These are phyloP conservation scores for Spermophilus dauricus DNA, from an alignment of 2,113 vertebrate genomes.

Conservation along the genomic window DNA sequence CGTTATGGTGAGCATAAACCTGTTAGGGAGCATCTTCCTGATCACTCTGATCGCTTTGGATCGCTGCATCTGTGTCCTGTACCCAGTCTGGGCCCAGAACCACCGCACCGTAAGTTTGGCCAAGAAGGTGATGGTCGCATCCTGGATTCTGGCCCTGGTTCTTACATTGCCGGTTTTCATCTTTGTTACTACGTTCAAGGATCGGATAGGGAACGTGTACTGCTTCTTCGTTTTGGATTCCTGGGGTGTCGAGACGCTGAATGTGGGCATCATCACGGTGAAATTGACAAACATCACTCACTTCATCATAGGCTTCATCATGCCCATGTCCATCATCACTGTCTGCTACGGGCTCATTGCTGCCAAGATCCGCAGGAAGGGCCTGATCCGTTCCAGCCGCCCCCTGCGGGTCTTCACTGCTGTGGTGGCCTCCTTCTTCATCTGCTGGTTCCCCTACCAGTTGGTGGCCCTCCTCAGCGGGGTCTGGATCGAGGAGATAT, in stretches of 20 bases:
- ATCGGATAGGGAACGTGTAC: slow-evolving; percentile 77
- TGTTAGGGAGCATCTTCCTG: slow-evolving; percentile 93
- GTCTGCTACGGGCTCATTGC: slow-evolving; percentile 79
- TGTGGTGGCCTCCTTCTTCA: slow-evolving; percentile 81
- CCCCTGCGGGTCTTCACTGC: slow-evolving; percentile 78
- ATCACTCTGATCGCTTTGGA: slow-evolving; percentile 93
- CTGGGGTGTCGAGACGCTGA: background rate
- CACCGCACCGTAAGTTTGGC: slow-evolving; percentile 89
- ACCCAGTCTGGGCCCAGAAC: slow-evolving; percentile 93
- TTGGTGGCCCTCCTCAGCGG: slow-evolving; percentile 10
- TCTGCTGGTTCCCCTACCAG: slow-evolving; percentile 86
- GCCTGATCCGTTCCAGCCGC: slow-evolving; percentile 50
- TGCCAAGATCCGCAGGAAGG: slow-evolving; percentile 54
- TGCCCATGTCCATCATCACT: slow-evolving; percentile 66
- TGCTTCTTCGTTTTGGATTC: slow-evolving; percentile 87
- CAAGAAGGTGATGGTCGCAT: slow-evolving; percentile 84
- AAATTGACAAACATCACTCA: slow-evolving; percentile 54
- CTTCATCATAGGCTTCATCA: slow-evolving; percentile 81
- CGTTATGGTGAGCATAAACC: slow-evolving; percentile 89
- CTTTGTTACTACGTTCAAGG: slow-evolving; percentile 75
- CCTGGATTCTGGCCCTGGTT: slow-evolving; percentile 91
- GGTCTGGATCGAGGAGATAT: background rate
- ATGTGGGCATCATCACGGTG: accelerated
- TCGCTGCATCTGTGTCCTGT: slow-evolving; percentile 90
- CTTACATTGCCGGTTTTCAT: slow-evolving; percentile 88